Evolutionary conservation across 2,113 vertebrate species (phyloP).

Genomic region (Bothrops jararaca): DNA sequence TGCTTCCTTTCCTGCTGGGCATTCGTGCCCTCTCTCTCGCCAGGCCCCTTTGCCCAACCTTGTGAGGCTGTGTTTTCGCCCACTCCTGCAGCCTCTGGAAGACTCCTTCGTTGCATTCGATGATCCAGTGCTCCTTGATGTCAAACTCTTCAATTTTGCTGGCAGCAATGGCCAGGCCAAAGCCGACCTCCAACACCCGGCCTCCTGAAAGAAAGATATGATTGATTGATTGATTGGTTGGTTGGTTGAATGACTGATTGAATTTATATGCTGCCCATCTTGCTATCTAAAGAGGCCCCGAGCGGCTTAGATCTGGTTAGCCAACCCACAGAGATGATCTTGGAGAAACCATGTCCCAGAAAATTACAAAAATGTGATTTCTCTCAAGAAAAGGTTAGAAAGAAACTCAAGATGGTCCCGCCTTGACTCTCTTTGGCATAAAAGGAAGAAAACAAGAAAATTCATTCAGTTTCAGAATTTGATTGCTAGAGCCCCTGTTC

Average conservation of each 20-base stretch:
- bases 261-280: neutral
- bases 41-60: conserved; percentile 65
- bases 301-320: neutral
- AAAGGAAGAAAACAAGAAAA: neutral
- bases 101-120: conserved; percentile 93
- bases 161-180: conserved; percentile 95
- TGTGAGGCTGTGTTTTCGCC: conserved; percentile 87
- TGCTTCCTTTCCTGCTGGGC: neutral
- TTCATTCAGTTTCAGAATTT: neutral
- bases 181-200: conserved; percentile 93
- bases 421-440: neutral
- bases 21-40: neutral
- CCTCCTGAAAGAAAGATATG: conserved; percentile 73
- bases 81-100: conserved; percentile 85
- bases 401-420: neutral
- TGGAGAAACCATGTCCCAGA: conserved; percentile 26
- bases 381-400: neutral
- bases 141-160: conserved; percentile 82
- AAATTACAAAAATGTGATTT: neutral
- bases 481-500: neutral
- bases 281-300: neutral
- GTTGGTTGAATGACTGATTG: neutral
- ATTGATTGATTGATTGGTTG: neutral
- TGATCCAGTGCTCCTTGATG: conserved; percentile 94
- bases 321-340: rapidly evolving